These are phyloP conservation scores for Lindbergichthys nudifrons DNA, from an alignment of 2,797 vertebrate species.

Conservation along the genomic window DNA sequence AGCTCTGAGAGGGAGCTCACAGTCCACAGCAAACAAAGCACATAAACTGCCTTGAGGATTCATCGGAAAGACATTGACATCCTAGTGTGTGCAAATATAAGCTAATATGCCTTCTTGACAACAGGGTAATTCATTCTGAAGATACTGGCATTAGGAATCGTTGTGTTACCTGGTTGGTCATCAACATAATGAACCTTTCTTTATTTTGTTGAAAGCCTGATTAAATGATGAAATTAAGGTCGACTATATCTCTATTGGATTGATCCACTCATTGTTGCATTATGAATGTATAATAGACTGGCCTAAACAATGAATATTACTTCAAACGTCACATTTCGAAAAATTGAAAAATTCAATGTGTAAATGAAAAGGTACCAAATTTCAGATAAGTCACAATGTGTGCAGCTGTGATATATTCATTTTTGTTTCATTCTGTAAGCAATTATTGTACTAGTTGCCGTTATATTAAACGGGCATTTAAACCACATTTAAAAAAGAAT, in stretches of 20 bases:
- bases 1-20: conserved; percentile 85
- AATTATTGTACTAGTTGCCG: conserved; percentile 30
- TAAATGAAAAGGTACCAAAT: conserved; percentile 17
- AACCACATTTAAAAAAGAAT: conserved; percentile 10
- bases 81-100: conserved; percentile 18
- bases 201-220: conserved; percentile 17
- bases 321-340: conserved; percentile 9
- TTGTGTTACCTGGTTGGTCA: conserved; percentile 5
- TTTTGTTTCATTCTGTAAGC: conserved; percentile 1
- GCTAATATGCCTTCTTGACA: conserved; percentile 35
- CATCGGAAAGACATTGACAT: conserved; percentile 2
- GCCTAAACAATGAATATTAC: not conserved
- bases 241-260: not conserved
- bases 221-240: not conserved
- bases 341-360: too few species aligned
- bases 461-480: conserved; percentile 40
- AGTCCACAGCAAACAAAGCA: conserved; percentile 73
- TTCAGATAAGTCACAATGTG: conserved; percentile 12
- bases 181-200: conserved; percentile 14
- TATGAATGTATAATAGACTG: conserved; percentile 26
- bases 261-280: conserved; percentile 19
- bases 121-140: conserved; percentile 42
- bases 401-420: conserved; percentile 20
- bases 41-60: conserved; percentile 36
- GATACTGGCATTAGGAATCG: conserved; percentile 14